phyloP scores from a whole-genome alignment of 2,797 vertebrate genomes.

The Tamandua tetradactyla region DNA sequence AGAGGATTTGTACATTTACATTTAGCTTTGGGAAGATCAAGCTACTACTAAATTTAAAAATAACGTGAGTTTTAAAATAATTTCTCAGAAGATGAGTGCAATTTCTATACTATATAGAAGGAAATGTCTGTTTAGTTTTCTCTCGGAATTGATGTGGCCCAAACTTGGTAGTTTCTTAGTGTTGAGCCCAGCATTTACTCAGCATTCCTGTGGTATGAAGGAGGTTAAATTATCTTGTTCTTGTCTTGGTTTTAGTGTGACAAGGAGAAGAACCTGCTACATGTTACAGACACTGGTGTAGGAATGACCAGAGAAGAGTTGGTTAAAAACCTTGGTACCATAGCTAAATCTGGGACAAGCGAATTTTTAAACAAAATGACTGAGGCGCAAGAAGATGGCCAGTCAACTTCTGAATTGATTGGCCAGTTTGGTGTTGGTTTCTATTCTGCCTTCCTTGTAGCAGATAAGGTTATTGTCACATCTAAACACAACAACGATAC shows the following conservation, averaged over 20 bases:
- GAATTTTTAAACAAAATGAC: conserved; percentile 98
- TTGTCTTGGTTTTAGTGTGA: conserved; percentile 89
- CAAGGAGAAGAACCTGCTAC: conserved; percentile 99
- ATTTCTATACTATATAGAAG: neutral
- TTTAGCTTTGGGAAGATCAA: no score
- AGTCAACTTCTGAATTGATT: conserved; percentile 97
- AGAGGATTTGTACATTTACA: no score
- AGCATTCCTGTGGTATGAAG: neutral
- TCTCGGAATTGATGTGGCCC: neutral
- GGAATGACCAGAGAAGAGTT: conserved; percentile 99
- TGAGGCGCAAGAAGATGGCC: conserved; percentile 92
- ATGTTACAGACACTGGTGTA: conserved; percentile 97
- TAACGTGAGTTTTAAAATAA: neutral
- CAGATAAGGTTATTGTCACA: conserved; percentile 97
- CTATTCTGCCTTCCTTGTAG: conserved; percentile 98
- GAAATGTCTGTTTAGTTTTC: neutral
- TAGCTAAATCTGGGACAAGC: conserved; percentile 98
- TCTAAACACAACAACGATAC: conserved; percentile 98
- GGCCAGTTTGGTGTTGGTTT: conserved; percentile 99
- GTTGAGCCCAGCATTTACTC: neutral
- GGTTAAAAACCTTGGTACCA: conserved; percentile 97
- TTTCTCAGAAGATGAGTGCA: neutral
- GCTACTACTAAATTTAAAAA: neutral
- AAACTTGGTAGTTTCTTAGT: neutral
- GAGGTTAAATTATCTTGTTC: neutral